Evolutionary conservation across 2,113 vertebrate genomes (phyloP).

Genomic region (Hippocampus guttulatus): DNA sequence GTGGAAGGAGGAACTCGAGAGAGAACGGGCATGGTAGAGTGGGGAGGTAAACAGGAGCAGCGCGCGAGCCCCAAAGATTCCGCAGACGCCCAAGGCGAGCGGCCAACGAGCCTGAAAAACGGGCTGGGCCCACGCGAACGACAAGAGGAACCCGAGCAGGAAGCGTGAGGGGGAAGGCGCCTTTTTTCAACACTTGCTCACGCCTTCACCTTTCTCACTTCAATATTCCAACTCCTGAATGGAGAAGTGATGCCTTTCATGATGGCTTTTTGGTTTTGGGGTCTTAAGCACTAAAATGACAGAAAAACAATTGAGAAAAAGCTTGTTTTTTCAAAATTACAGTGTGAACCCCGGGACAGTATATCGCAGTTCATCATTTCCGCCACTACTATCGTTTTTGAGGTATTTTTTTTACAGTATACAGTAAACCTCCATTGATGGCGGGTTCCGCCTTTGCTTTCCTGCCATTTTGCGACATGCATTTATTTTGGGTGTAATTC

Average conservation of each 20-base stretch:
- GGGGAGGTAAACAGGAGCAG: constrained; percentile 55
- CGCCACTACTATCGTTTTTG: no score
- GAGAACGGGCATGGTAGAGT: constrained; percentile 37
- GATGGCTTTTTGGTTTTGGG: background rate
- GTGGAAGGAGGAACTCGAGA: constrained; percentile 53
- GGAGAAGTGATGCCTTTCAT: background rate
- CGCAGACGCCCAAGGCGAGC: constrained; percentile 42
- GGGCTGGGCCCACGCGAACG: constrained; percentile 27
- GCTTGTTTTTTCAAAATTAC: no score
- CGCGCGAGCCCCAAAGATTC: constrained; percentile 42
- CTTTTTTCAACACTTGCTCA: background rate
- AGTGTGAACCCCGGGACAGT: no score
- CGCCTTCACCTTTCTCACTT: background rate
- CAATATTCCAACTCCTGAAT: background rate
- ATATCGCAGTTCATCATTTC: no score
- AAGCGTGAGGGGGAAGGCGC: background rate
- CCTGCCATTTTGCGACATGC: no score
- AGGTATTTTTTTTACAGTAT: no score
- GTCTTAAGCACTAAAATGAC: background rate
- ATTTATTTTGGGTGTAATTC: no score
- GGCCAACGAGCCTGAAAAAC: constrained; percentile 55
- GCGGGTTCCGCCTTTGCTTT: no score
- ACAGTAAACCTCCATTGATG: no score
- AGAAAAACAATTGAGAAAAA: background rate
- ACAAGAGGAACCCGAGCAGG: constrained; percentile 1